These are phyloP conservation scores for Acipenser transmontanus DNA, from an alignment of 2,797 vertebrate species.

Conservation along the genomic window DNA sequence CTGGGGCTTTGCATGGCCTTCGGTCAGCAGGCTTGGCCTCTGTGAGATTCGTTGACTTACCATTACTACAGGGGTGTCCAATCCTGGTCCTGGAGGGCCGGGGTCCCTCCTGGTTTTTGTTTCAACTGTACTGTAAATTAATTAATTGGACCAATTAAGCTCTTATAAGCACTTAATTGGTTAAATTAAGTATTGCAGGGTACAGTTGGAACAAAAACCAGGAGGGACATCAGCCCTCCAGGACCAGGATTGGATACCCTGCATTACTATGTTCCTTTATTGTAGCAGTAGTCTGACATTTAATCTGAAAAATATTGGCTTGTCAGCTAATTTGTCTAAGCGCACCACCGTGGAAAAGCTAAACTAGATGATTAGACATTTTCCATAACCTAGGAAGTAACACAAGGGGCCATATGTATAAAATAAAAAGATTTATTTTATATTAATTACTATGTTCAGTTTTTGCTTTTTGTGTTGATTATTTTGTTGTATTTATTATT, in stretches of 20 bases:
- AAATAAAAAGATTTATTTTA: too few relatives aligned
- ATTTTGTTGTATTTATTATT: too few relatives aligned
- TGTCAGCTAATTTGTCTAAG: conserved; percentile 12
- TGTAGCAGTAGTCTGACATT: conserved; percentile 20
- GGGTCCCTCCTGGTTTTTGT: too few relatives aligned
- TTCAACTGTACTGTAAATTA: too few relatives aligned
- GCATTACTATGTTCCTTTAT: background rate
- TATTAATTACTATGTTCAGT: too few relatives aligned
- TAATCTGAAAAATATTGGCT: conserved; percentile 18
- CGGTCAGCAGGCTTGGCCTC: conserved; percentile 17
- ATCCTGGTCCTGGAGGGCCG: too few relatives aligned
- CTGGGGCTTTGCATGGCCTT: conserved; percentile 10
- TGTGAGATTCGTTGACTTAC: conserved; percentile 16
- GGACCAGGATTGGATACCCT: background rate
- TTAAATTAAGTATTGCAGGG: too few relatives aligned
- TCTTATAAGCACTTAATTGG: too few relatives aligned
- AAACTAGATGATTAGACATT: conserved; percentile 7
- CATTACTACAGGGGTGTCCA: fast-evolving
- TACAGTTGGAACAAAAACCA: too few relatives aligned
- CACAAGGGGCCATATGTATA: background rate
- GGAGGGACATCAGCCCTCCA: conserved; percentile 4
- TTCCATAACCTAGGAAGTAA: conserved; percentile 1
- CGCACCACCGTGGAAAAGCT: conserved; percentile 2
- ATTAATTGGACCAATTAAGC: too few relatives aligned
- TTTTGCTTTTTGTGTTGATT: too few relatives aligned